Base-by-base conservation (phyloP, 2,888 invertebrate species). In the Drosophila austrosaltans region DNA sequence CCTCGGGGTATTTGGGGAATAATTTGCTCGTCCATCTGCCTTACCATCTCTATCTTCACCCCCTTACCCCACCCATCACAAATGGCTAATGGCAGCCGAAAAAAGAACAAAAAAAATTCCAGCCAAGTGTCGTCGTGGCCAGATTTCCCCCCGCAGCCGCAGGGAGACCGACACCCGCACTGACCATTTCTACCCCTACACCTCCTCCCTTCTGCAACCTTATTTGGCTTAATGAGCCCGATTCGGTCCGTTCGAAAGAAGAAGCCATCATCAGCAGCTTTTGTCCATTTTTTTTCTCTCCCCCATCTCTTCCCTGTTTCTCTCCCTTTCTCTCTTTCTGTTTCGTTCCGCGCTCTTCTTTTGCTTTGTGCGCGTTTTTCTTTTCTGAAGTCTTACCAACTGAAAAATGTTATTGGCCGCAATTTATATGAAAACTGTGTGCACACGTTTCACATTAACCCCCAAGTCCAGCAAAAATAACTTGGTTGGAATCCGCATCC, bases 1-100 rank as follows among this genome's bases (percentile, higher is more conserved):
- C 91, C 91, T 83, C 76, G 71, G 90, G 90, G 91, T 81, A 87
- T 88, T 89, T 90, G 81, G 85, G 82, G 87, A 82, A 83, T 87
- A 87, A 79, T 82, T 85, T 87, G 76, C 75, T 79, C 78, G 77
- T 81, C 75, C 64, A 74, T 86, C 86, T 69, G 69, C 61, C 42
- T n/a, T 22, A 60, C 28, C 28, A 28, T 30, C 30, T 30, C 30
- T 30, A 30, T 5, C 65, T 44, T 58, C 53, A 12, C 54, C 22
- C 30, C 42, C 63, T 54, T n/a, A 20, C 12, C 22, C 7, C 10
- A 10, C 48, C 64, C 59, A 30, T 25, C 48, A 48, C 25, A 25
- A 48, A 48, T 25, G 72, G 76, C 78, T 83, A 87, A 84, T 84
- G 81, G 78, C 82, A 67, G 54, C 66, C 57, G 53, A 60, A 25